phyloP scores from a whole-genome alignment of 2,113 vertebrate species.

The Cebidichthys violaceus region DNA sequence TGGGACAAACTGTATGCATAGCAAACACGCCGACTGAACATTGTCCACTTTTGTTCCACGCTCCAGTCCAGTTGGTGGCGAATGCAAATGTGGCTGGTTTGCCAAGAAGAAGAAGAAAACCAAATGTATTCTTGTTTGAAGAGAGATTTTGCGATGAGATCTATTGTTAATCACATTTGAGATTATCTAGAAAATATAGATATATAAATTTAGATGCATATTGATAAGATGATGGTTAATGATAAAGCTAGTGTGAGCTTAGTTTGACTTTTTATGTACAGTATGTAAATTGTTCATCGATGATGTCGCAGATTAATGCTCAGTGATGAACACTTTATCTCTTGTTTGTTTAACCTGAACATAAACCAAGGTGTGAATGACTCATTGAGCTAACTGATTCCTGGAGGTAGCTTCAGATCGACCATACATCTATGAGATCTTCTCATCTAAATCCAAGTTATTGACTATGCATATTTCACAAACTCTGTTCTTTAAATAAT shows the following conservation, averaged over 20 bases:
- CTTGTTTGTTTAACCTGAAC: neutral
- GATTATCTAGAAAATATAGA: neutral
- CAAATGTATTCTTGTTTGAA: neutral
- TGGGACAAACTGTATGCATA: no score
- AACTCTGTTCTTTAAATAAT: neutral
- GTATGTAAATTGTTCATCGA: neutral
- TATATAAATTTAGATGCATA: neutral
- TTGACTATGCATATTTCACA: neutral
- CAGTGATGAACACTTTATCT: neutral
- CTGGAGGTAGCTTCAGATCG: neutral
- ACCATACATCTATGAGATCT: no score
- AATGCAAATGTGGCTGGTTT: no score
- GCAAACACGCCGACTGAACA: no score
- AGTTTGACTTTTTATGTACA: neutral
- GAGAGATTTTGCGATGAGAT: neutral
- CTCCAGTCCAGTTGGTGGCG: no score
- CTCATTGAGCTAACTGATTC: neutral
- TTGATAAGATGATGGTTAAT: neutral
- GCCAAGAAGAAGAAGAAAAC: neutral
- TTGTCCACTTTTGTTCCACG: no score
- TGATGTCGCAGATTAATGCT: neutral
- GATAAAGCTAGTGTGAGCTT: neutral
- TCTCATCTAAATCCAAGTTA: neutral
- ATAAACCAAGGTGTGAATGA: neutral
- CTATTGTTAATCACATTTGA: neutral